These are phyloP conservation scores for Ferdinandea cuprea DNA, from an alignment of 2,888 invertebrate genomes.

Conservation along the genomic window DNA sequence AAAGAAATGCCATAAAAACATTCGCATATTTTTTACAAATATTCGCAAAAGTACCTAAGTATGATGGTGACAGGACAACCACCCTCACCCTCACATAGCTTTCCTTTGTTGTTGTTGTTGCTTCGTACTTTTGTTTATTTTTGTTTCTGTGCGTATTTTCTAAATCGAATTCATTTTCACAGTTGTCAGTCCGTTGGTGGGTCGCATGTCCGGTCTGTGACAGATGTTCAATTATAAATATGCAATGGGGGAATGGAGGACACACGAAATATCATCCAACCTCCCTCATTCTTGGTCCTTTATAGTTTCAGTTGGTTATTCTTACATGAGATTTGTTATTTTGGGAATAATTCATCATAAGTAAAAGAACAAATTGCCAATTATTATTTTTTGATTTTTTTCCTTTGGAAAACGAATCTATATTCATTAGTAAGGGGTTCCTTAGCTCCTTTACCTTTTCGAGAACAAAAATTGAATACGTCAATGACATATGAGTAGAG, in stretches of 20 bases:
- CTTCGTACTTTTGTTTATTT: conserved; percentile 26
- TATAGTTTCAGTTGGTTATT: background rate
- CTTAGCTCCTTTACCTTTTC: conserved; percentile 18
- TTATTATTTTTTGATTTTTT: conserved; percentile 58
- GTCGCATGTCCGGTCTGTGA: conserved; percentile 65
- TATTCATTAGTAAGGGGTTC: conserved; percentile 8
- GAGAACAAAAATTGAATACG: conserved; percentile 50
- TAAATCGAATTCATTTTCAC: conserved; percentile 66
- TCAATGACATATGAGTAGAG: conserved; percentile 25
- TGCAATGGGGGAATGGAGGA: conserved; percentile 53
- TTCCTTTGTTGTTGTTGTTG: background rate
- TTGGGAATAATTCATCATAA: conserved; percentile 47
- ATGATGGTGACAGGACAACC: conserved; percentile 18
- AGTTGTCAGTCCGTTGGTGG: conserved; percentile 28
- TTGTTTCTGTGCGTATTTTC: conserved; percentile 42
- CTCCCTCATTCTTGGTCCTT: background rate
- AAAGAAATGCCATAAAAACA: conserved; percentile 52
- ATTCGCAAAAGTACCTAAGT: conserved; percentile 60
- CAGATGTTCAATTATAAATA: conserved; percentile 74
- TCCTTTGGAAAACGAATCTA: conserved; percentile 16
- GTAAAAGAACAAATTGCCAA: conserved; percentile 50
- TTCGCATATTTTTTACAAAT: conserved; percentile 61
- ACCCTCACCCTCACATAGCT: conserved; percentile 30
- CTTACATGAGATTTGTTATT: conserved; percentile 6
- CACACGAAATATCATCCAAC: conserved; percentile 8